These are phyloP conservation scores for Mechanitis messenoides DNA, from an alignment of 2,888 invertebrate species.

Conservation along the genomic window DNA sequence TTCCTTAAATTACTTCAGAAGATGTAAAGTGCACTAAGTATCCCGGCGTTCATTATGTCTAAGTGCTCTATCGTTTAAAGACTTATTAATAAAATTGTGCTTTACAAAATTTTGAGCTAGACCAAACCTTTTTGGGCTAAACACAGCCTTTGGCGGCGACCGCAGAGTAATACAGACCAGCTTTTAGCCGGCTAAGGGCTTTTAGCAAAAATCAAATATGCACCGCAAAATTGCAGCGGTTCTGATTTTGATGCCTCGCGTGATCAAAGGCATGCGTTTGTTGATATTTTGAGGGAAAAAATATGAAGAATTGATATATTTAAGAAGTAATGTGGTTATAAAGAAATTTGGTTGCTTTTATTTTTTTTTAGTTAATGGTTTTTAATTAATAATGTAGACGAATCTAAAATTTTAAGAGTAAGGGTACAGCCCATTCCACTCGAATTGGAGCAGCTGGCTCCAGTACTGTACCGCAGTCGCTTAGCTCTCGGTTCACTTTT, in stretches of 20 bases:
- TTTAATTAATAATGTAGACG: no score
- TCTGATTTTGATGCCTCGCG: slow-evolving; percentile 18
- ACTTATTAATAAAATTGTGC: slow-evolving; percentile 27
- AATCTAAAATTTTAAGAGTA: no score
- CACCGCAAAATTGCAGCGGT: slow-evolving; percentile 17
- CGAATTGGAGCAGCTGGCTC: no score
- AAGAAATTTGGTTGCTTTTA: no score
- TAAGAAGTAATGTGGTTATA: neutral
- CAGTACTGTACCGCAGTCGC: no score
- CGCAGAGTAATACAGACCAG: slow-evolving; percentile 33
- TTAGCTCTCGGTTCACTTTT: no score
- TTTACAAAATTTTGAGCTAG: slow-evolving; percentile 20
- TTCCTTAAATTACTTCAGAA: neutral
- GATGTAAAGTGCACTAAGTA: neutral
- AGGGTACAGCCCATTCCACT: no score
- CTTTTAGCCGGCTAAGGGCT: slow-evolving; percentile 36
- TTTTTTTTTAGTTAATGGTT: no score
- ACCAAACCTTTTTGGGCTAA: slow-evolving; percentile 29
- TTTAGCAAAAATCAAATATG: slow-evolving; percentile 35
- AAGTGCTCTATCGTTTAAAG: slow-evolving; percentile 27
- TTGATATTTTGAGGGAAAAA: slow-evolving; percentile 1
- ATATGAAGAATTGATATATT: neutral
- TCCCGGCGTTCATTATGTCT: slow-evolving; percentile 2
- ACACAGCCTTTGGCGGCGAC: slow-evolving; percentile 33
- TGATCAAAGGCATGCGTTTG: slow-evolving; percentile 8